Conservation (phyloP, 2,888 invertebrate species). For the Cantharis nigra region DNA sequence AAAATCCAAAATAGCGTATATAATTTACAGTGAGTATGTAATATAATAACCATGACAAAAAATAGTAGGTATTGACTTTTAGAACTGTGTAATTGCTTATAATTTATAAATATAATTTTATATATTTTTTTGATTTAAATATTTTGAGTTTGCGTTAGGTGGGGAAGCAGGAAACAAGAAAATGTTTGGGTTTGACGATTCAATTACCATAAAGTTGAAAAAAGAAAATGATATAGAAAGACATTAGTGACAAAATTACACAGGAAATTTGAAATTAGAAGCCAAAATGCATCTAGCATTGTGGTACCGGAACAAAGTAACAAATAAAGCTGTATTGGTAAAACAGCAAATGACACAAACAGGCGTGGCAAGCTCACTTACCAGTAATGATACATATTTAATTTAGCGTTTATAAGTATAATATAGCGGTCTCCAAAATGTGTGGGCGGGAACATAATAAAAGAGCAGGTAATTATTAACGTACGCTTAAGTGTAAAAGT, state of each 20-base stretch:
- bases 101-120: neutral
- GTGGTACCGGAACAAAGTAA: constrained; percentile 38
- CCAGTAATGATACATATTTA: constrained; percentile 49
- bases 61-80: neutral
- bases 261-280: constrained; percentile 41
- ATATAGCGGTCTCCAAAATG: constrained; percentile 36
- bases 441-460: constrained; percentile 40
- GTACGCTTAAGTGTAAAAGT: constrained; percentile 37
- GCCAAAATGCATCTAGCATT: constrained; percentile 24
- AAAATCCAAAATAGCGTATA: neutral
- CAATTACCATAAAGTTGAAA: neutral
- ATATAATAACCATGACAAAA: neutral
- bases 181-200: neutral
- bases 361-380: constrained; percentile 44
- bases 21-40: neutral
- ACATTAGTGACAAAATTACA: constrained; percentile 46
- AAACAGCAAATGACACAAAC: constrained; percentile 45
- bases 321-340: constrained; percentile 43
- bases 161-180: neutral
- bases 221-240: constrained; percentile 40
- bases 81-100: neutral
- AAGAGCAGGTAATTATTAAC: constrained; percentile 41
- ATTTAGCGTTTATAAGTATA: constrained; percentile 45
- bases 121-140: too few relatives aligned
- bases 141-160: neutral